Base-by-base conservation (phyloP, 2,888 invertebrate genomes). In the Drosophila diplacantha region DNA sequence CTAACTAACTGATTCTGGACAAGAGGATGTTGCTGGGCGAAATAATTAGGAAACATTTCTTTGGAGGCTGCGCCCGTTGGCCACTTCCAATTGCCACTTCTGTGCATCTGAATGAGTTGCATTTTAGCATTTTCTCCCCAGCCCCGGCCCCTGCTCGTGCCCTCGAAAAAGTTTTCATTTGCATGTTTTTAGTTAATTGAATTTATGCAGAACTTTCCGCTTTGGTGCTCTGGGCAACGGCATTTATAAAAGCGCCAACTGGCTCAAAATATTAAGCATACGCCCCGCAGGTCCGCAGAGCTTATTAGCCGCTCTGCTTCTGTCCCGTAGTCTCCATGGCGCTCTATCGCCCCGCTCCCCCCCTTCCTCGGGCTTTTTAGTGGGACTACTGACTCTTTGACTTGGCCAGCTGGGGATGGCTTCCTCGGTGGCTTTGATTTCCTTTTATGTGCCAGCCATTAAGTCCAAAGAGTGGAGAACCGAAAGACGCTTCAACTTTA, bases 41-140 rank as follows among this genome's bases (percentile, higher is more conserved):
- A 82, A 77, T 83, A 84, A 81, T 81, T 81, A 84, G 79, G 75
- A 84, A 84, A 73, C 84, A 75, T 83, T 74, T 70, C 35, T 55
- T 18, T 5, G 31, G 35, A 29, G 49, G 9, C 31, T 29, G 34
- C 49, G 43, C 39, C 24, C 52, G 47, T 35, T 54, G 54, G 53
- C 47, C 61, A 47, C 63, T 53, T 52, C 35, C 53, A 63, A 63
- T 63, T 56, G 65, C 67, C 68, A 67, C 61, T 60, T 67, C 41
- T 67, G 54, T 60, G 68, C 59, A 59, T 54, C 43, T 57, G 68
- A 69, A 62, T 58, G 60, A 61, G 69, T 59, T 77, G 75, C 73
- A 57, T 61, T 57, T 46, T 60, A 38, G 46, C 60, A 66, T 66
- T 52, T 43, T 47, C 52, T 47, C 50, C 22, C 8, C 8, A 5